Conservation (phyloP, 2,113 vertebrate genomes). For the Corythornis vintsioides region DNA sequence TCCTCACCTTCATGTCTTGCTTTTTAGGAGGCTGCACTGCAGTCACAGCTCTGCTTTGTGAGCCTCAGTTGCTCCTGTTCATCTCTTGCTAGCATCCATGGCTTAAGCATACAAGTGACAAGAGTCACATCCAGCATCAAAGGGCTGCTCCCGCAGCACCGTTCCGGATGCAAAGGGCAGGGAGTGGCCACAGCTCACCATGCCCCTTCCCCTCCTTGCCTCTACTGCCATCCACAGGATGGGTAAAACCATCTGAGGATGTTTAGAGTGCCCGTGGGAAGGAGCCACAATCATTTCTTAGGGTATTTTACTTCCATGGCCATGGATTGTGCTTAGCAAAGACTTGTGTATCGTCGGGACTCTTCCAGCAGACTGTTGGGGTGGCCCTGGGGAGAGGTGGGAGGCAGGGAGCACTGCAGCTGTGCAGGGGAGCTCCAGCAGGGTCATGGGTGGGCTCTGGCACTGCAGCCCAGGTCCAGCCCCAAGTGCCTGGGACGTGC, state of each 20-base stretch:
- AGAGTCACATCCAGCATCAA: not conserved
- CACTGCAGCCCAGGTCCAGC: not conserved
- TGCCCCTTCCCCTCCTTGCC: not conserved
- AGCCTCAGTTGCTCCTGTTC: not conserved
- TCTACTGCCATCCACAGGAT: not conserved
- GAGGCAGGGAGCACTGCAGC: not conserved
- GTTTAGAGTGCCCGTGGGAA: not conserved
- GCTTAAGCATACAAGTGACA: not conserved
- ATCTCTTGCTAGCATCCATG: not conserved
- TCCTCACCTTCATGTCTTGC: not conserved
- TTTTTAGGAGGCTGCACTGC: not conserved
- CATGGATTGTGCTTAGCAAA: not conserved
- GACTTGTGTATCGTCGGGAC: rapidly evolving
- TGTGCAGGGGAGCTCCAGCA: rapidly evolving
- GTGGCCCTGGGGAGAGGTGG: not conserved
- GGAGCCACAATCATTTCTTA: not conserved
- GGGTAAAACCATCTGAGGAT: not conserved
- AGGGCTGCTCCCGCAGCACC: not conserved
- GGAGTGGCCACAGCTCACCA: not conserved
- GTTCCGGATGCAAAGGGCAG: not conserved
- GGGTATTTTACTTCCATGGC: not conserved
- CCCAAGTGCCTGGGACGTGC: rapidly evolving
- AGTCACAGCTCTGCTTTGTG: rapidly evolving
- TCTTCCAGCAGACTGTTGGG: not conserved
- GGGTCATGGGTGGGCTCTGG: rapidly evolving